Conservation (phyloP, 2,797 vertebrate species). For the Melopsittacus undulatus region DNA sequence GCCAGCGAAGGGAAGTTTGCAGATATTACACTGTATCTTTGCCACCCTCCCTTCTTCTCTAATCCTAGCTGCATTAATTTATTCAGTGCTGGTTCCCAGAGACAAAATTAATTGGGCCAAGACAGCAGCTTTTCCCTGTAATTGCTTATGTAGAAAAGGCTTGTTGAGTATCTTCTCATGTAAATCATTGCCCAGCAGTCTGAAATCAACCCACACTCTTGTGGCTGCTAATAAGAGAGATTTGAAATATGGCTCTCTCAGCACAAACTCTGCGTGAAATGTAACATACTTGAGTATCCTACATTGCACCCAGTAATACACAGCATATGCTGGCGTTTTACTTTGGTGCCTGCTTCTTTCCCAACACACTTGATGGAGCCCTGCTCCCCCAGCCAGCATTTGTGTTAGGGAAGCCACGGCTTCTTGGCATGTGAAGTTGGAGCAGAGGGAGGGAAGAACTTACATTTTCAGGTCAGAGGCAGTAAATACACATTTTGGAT, state of each 20-base stretch:
- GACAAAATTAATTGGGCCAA: conserved; percentile 68
- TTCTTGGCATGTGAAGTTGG: background rate
- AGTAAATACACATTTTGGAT: background rate
- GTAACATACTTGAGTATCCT: background rate
- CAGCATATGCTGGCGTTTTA: background rate
- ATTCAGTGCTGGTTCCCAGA: conserved; percentile 57
- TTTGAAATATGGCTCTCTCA: conserved; percentile 15
- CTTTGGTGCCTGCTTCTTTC: background rate
- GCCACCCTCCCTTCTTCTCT: background rate
- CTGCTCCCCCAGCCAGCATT: fast-evolving
- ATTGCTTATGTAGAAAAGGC: conserved; percentile 64
- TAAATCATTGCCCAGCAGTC: conserved; percentile 65
- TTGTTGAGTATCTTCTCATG: conserved; percentile 66
- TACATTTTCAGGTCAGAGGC: background rate
- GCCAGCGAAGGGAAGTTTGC: background rate
- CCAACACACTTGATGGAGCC: background rate
- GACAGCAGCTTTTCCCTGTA: conserved; percentile 49
- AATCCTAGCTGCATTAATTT: conserved; percentile 54
- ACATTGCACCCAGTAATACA: background rate
- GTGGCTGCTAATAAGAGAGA: conserved; percentile 17
- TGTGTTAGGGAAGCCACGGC: background rate
- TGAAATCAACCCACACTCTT: conserved; percentile 42
- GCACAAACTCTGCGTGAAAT: background rate
- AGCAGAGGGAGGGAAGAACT: background rate
- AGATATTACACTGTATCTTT: background rate